Conservation (phyloP, 2,888 invertebrate genomes). For the Lasius fuliginosus region DNA sequence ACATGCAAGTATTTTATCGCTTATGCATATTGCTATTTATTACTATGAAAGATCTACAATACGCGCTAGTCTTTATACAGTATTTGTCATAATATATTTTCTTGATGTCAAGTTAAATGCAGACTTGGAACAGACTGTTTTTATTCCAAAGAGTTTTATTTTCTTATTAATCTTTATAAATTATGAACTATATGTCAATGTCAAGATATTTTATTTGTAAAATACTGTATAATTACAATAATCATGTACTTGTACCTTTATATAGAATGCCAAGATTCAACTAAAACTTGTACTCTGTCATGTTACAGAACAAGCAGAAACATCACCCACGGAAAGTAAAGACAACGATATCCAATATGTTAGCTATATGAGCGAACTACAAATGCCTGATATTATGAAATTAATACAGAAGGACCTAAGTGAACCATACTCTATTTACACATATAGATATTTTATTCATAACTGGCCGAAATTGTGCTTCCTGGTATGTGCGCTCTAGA, state of each 20-base stretch:
- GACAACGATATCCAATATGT: conserved; percentile 88
- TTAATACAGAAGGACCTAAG: conserved; percentile 99
- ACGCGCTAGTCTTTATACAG: neutral
- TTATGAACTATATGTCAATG: neutral
- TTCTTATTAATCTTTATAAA: neutral
- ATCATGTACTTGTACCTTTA: neutral
- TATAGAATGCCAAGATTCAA: too few relatives aligned
- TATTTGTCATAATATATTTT: neutral
- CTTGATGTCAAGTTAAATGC: neutral
- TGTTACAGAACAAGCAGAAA: conserved; percentile 76
- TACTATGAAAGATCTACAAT: neutral
- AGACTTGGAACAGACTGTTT: neutral
- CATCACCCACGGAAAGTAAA: conserved; percentile 76
- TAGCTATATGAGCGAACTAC: conserved; percentile 97
- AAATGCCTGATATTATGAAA: conserved; percentile 99
- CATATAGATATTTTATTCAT: conserved; percentile 99
- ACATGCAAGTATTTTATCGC: neutral
- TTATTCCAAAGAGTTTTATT: neutral
- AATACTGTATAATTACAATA: neutral
- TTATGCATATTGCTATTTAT: neutral
- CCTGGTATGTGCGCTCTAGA: conserved; percentile 89
- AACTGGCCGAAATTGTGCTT: conserved; percentile 99
- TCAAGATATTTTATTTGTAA: neutral
- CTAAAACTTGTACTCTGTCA: conserved; percentile 16
- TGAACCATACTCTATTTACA: conserved; percentile 99